A percentile compares a stretch with the other conserved stretches of the same genome.
Conservation (phyloP, 2,797 vertebrate species). For the Cryptoprocta ferox region DNA sequence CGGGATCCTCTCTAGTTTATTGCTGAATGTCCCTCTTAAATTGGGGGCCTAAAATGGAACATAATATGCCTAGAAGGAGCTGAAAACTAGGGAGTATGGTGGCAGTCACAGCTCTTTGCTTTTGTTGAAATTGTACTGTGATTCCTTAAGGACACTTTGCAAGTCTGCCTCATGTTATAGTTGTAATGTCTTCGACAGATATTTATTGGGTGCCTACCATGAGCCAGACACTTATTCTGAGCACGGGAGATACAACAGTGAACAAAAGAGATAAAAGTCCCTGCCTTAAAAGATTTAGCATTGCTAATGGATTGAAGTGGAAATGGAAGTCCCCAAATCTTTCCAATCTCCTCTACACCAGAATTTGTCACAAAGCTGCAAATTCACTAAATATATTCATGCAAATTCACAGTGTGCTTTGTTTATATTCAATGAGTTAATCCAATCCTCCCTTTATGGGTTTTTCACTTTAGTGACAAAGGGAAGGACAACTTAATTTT, state of each 20-base stretch:
- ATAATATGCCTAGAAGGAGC: neutral
- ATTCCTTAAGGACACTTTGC: neutral
- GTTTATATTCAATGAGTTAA: neutral
- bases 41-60: neutral
- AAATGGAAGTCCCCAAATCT: neutral
- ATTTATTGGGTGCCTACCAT: neutral
- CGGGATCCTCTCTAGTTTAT: neutral
- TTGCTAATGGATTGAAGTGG: neutral
- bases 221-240: neutral
- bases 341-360: neutral
- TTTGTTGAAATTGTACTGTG: neutral
- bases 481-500: neutral
- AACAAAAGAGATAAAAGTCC: neutral
- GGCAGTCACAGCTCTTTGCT: neutral
- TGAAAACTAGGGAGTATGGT: neutral
- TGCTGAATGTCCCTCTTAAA: neutral
- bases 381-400: constrained; percentile 12
- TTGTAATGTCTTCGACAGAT: neutral
- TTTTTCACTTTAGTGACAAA: neutral
- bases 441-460: neutral
- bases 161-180: neutral
- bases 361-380: neutral
- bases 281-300: neutral
- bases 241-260: neutral
- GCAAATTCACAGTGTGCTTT: neutral